phyloP scores from a whole-genome alignment of 2,797 vertebrate genomes.

The Helostoma temminkii region DNA sequence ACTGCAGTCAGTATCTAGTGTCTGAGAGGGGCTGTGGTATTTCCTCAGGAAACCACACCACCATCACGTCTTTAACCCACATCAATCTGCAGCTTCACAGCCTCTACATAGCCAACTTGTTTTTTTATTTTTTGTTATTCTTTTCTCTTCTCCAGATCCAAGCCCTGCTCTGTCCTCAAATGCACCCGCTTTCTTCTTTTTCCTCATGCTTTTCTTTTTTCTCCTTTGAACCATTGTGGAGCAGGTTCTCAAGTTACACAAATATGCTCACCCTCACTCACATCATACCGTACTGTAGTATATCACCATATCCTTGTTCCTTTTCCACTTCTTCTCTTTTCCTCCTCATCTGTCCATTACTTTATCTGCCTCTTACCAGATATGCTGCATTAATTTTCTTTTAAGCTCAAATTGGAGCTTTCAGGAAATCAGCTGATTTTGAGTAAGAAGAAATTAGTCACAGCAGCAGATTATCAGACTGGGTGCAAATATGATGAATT shows the following conservation, averaged over 20 bases:
- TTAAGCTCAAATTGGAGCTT: constrained; percentile 3
- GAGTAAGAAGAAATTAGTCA: constrained; percentile 44
- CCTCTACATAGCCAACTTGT: neutral
- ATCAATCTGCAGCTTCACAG: constrained; percentile 3
- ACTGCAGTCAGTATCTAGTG: constrained; percentile 21
- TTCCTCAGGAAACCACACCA: constrained; percentile 70
- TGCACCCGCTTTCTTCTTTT: neutral
- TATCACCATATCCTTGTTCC: constrained; percentile 1
- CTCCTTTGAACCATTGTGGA: constrained; percentile 3
- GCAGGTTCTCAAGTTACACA: neutral
- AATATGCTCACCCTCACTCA: constrained; percentile 19
- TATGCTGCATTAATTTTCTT: constrained; percentile 24
- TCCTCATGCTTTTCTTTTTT: neutral
- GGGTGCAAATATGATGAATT: constrained; percentile 34
- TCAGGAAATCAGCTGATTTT: constrained; percentile 37
- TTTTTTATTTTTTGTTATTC: constrained; percentile 5
- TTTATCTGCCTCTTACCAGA: constrained; percentile 2
- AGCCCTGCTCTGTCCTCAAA: neutral
- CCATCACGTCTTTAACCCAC: constrained; percentile 19
- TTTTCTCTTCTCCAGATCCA: neutral
- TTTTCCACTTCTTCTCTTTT: neutral
- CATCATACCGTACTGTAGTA: constrained; percentile 4
- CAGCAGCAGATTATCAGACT: constrained; percentile 21
- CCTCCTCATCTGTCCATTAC: constrained; percentile 17
- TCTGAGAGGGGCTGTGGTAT: constrained; percentile 62